Evolutionary conservation across 2,888 invertebrate species (phyloP).

Genomic region (Ormyrus rosae): DNA sequence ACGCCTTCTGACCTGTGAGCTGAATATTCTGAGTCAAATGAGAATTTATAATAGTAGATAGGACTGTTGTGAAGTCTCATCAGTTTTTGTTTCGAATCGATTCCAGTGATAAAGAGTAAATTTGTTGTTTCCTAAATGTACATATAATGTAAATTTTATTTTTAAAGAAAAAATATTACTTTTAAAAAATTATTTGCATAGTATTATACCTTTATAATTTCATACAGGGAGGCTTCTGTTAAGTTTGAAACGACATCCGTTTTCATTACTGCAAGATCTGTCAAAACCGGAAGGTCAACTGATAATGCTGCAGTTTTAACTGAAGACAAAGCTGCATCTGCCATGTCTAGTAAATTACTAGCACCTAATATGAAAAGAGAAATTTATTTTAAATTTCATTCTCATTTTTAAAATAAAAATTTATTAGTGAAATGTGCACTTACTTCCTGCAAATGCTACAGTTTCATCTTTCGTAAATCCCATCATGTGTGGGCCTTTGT

Average conservation of each 20-base stretch:
- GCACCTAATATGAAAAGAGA: conserved; percentile 10
- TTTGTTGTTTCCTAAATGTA: conserved; percentile 55
- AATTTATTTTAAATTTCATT: background rate
- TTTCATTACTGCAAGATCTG: background rate
- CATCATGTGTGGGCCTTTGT: conserved; percentile 77
- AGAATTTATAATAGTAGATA: conserved; percentile 62
- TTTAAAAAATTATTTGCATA: background rate
- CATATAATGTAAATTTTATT: background rate
- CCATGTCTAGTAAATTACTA: conserved; percentile 31
- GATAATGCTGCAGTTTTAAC: background rate
- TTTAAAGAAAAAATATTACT: conserved; percentile 7
- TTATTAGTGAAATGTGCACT: background rate
- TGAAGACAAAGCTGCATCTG: background rate
- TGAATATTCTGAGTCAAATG: conserved; percentile 56
- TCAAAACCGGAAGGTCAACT: conserved; percentile 16
- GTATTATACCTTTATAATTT: conserved; percentile 11
- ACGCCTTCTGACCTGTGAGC: conserved; percentile 41
- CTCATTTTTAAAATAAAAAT: background rate
- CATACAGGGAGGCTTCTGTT: background rate
- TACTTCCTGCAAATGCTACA: conserved; percentile 46
- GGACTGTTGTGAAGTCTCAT: conserved; percentile 53
- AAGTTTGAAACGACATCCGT: conserved; percentile 12
- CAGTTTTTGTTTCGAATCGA: conserved; percentile 61
- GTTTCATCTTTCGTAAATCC: conserved; percentile 73
- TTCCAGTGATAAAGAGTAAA: conserved; percentile 56